Evolutionary conservation across 2,113 vertebrate species (phyloP).

Genomic region (Gymnocephalus cernua): DNA sequence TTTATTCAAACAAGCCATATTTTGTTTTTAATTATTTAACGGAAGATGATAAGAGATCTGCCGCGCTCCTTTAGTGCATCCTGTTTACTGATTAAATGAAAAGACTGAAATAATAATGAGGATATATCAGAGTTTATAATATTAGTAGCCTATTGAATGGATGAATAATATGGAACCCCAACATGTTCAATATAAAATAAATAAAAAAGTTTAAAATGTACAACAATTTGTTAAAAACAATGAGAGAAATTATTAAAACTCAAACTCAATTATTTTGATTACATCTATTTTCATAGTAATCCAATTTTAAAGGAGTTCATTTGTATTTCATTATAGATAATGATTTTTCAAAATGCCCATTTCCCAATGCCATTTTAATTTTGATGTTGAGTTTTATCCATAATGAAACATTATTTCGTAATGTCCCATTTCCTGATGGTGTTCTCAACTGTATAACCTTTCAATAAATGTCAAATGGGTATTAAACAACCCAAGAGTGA

Average conservation of each 20-base stretch:
- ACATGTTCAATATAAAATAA: neutral
- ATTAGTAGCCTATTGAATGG: neutral
- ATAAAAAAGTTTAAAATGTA: neutral
- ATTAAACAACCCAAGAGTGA: too few relatives aligned
- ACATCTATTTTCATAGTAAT: neutral
- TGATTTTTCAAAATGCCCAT: neutral
- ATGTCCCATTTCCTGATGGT: neutral
- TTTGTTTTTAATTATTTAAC: neutral
- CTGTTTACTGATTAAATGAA: conserved; percentile 3
- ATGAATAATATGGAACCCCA: neutral
- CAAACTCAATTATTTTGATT: too few relatives aligned
- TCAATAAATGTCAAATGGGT: too few relatives aligned
- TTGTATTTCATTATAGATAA: neutral
- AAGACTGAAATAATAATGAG: neutral
- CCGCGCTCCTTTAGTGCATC: neutral
- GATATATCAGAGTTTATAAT: neutral
- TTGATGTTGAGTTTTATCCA: neutral
- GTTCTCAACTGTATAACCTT: too few relatives aligned
- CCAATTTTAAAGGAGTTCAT: neutral
- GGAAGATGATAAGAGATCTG: neutral
- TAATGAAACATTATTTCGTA: neutral
- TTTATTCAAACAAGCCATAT: neutral
- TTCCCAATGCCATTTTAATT: neutral
- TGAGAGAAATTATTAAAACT: neutral
- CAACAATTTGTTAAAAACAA: neutral